Conservation (phyloP, 2,113 vertebrate species). For the Phylloscopus trochiloides region DNA sequence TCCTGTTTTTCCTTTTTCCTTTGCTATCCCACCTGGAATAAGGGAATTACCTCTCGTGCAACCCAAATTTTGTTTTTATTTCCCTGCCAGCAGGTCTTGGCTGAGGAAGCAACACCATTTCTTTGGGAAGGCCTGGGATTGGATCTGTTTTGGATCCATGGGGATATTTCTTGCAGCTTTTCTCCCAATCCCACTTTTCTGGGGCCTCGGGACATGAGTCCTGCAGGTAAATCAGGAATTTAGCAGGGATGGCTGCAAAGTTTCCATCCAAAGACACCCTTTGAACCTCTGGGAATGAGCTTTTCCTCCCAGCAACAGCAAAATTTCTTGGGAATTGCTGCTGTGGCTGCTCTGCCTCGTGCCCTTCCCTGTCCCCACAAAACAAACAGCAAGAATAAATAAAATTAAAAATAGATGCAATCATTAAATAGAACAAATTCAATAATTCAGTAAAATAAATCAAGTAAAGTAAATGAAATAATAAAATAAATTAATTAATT, state of each 20-base stretch:
- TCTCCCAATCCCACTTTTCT: not conserved
- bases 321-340: not conserved
- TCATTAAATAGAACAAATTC: too few relatives aligned
- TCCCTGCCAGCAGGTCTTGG: not conserved
- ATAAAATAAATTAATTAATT: not conserved
- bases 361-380: not conserved
- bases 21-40: not conserved
- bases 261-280: not conserved
- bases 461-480: not conserved
- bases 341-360: not conserved
- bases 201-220: not conserved
- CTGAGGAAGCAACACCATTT: not conserved
- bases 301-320: not conserved
- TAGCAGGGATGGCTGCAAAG: not conserved
- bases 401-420: not conserved
- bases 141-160: not conserved
- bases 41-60: rapidly evolving
- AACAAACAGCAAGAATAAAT: not conserved
- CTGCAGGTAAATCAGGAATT: not conserved
- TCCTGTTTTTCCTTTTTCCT: not conserved
- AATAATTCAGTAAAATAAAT: not conserved
- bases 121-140: not conserved
- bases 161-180: not conserved
- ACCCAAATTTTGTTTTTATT: not conserved
- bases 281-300: not conserved